Conservation (phyloP, 2,113 vertebrate genomes). For the Notiomystis cincta region DNA sequence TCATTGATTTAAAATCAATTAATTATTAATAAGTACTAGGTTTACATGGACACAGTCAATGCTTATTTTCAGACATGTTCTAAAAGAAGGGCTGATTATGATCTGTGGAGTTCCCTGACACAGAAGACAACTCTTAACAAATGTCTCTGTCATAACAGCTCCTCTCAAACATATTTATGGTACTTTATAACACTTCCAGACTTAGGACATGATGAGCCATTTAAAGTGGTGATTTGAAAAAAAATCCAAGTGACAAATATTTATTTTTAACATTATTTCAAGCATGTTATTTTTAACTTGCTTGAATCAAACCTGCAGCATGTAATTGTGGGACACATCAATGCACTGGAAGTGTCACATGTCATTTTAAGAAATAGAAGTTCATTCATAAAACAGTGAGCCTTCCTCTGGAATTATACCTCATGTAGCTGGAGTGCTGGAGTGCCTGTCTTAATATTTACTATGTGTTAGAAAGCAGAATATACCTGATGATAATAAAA, state of each 20-base stretch:
- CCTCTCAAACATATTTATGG: not conserved
- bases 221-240: not conserved
- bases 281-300: not conserved
- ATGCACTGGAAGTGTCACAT: not conserved
- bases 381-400: not conserved
- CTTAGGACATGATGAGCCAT: not conserved
- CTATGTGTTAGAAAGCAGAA: not conserved
- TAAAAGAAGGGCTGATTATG: not conserved
- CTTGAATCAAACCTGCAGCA: not conserved
- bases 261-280: not conserved
- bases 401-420: not conserved
- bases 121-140: not conserved
- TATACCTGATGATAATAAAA: not conserved
- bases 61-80: not conserved
- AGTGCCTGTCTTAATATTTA: not conserved
- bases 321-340: not conserved
- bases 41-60: not conserved
- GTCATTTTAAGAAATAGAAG: not conserved
- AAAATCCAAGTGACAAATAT: not conserved
- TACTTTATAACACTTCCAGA: not conserved
- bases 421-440: not conserved
- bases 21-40: not conserved
- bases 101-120: not conserved
- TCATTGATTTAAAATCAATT: not conserved
- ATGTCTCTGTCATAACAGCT: not conserved